These are phyloP conservation scores for Hyles euphorbiae DNA, from an alignment of 1,140 invertebrate genomes.

Conservation along the genomic window DNA sequence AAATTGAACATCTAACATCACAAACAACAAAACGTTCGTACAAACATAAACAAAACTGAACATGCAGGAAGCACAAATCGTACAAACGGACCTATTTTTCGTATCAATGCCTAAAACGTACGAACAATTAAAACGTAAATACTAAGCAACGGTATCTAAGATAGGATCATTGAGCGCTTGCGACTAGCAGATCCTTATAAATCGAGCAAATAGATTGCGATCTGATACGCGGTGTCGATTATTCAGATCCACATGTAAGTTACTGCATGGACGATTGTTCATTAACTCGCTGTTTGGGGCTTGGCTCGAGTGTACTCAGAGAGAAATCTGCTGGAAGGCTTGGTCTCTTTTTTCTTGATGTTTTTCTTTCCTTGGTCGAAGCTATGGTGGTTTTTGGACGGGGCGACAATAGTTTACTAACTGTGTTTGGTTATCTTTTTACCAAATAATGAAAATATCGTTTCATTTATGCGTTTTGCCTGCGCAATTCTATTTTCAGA, in stretches of 20 bases:
- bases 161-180: constrained; percentile 40
- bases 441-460: too few species aligned
- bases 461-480: too few species aligned
- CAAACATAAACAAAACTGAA: background rate
- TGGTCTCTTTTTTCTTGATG: too few species aligned
- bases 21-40: too few species aligned
- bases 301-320: constrained; percentile 12
- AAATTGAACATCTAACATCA: too few species aligned
- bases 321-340: too few species aligned
- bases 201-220: constrained; percentile 63
- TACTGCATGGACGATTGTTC: constrained; percentile 58
- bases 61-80: background rate
- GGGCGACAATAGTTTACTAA: too few species aligned
- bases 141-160: constrained; percentile 11
- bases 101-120: background rate
- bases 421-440: too few species aligned
- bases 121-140: constrained; percentile 2
- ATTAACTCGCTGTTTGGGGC: constrained; percentile 49
- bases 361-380: too few species aligned
- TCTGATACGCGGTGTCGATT: constrained; percentile 70
- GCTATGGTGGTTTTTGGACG: too few species aligned
- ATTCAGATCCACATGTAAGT: constrained; percentile 64
- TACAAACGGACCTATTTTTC: too few species aligned
- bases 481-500: too few species aligned
- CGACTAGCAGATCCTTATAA: constrained; percentile 68